Evolutionary conservation across 2,797 vertebrate species (phyloP), one percentile per base, ranked within the genome.

Genomic region (Sebastes vulpes): DNA sequence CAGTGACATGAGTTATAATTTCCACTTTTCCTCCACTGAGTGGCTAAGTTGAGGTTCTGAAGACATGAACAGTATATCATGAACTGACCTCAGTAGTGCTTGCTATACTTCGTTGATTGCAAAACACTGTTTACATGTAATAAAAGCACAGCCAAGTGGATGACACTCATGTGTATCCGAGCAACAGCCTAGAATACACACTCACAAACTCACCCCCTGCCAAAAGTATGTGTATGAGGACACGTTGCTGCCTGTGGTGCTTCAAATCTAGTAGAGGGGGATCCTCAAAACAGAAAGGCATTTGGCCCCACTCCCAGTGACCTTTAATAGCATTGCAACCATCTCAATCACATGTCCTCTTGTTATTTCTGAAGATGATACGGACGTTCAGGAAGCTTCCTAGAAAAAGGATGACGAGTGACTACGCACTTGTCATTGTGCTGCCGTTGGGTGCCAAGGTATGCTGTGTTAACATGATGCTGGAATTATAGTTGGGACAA

Each of bases 261-360:
- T 72, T 82, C 78, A 85, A 48, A 75, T 73, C 75, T 25, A 69
- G 77, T 52, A 14, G 73, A 65, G 65, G 48, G 77, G 78, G 72
- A 69, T 80, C 85, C 88, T 92, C 85, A 91, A 92, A 93, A 93
- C 91, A 94, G 92, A 94, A 90, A 84, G 92, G 93, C 83, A 96
- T 94, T 91, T 77, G 81, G 71, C 72, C 31, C 18, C 18, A 78
- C 69, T 87, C 82, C 84, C 79, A 71, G 32, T 77, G 87, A 91
- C 89, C 83, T 94, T 94, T 91, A 84, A 92, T 66, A 92, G 82
- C 67, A 82, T 68, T 56, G 75, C 84, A 85, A 68, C 65, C 52
- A 63, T 54, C 77, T 77, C 75, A 76, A 68, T 85, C 91, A 88
- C 82, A 60, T 88, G 89, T 65, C 72, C 18, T 65, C 48, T 54